Percentiles rank a stretch among this genome's conserved stretches.
These are phyloP conservation scores for Malurus elegans DNA, from an alignment of 2,113 vertebrate species.

Conservation along the genomic window DNA sequence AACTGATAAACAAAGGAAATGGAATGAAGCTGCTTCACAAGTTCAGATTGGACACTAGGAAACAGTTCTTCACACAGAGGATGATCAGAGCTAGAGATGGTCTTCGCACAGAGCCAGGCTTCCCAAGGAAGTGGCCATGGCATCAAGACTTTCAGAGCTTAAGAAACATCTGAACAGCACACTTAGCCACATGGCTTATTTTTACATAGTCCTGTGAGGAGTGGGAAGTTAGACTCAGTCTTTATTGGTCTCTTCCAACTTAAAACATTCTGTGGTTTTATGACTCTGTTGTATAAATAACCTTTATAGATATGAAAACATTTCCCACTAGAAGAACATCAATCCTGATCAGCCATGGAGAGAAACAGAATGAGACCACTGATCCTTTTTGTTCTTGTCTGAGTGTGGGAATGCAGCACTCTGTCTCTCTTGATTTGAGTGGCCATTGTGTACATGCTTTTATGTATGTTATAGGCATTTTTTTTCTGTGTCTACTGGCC, in stretches of 20 bases:
- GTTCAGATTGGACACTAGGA: background rate
- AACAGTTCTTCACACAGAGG: background rate
- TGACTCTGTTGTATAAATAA: background rate
- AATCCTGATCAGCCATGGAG: background rate
- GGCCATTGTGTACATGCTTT: background rate
- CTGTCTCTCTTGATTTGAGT: background rate
- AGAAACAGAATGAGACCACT: background rate
- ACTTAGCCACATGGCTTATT: background rate
- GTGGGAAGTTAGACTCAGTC: accelerated
- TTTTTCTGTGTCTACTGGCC: background rate
- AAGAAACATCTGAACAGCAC: background rate
- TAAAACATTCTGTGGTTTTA: background rate
- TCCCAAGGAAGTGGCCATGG: background rate
- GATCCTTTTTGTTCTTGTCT: background rate
- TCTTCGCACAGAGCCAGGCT: background rate
- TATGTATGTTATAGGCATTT: background rate
- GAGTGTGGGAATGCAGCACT: background rate
- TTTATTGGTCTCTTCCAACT: background rate
- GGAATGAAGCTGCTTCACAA: background rate
- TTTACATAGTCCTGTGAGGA: background rate
- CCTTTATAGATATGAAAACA: background rate
- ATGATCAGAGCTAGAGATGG: background rate
- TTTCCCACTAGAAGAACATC: background rate
- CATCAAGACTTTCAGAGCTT: background rate
- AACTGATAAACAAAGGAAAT: background rate